These are phyloP conservation scores for Schrankia costaestrigalis DNA, from an alignment of 2,888 invertebrate species.

Conservation along the genomic window DNA sequence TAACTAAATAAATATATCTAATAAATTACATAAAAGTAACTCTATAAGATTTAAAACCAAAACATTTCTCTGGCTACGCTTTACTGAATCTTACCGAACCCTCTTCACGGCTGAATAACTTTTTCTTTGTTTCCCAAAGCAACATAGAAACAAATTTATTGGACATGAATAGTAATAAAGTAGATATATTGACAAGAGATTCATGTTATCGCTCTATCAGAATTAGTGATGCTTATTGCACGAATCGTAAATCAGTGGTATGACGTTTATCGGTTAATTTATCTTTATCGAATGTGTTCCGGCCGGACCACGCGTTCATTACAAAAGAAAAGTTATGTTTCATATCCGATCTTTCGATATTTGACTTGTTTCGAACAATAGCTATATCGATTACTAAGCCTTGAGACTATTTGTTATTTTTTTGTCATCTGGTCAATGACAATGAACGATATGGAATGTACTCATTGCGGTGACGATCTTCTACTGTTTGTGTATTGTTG, in stretches of 20 bases:
- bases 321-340: conserved; percentile 21
- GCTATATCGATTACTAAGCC: too few relatives aligned
- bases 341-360: conserved; percentile 17
- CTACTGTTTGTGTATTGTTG: too few relatives aligned
- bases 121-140: conserved; percentile 11
- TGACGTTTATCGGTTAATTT: conserved; percentile 45
- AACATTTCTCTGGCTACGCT: conserved; percentile 5
- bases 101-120: conserved; percentile 10
- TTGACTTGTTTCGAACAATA: too few relatives aligned
- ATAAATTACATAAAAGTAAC: conserved; percentile 4
- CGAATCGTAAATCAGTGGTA: conserved; percentile 37
- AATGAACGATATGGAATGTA: too few relatives aligned
- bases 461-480: too few relatives aligned
- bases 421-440: too few relatives aligned
- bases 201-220: conserved; percentile 34
- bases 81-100: conserved; percentile 1
- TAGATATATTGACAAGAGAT: conserved; percentile 27
- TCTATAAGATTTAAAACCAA: conserved; percentile 5
- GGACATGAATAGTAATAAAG: conserved; percentile 12
- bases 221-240: conserved; percentile 41
- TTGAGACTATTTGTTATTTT: too few relatives aligned
- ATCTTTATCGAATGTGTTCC: conserved; percentile 39
- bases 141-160: conserved; percentile 10
- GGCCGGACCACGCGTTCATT: conserved; percentile 12
- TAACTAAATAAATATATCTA: conserved; percentile 1